phyloP scores from a whole-genome alignment of 2,113 vertebrate species.

The Steatornis caripensis region DNA sequence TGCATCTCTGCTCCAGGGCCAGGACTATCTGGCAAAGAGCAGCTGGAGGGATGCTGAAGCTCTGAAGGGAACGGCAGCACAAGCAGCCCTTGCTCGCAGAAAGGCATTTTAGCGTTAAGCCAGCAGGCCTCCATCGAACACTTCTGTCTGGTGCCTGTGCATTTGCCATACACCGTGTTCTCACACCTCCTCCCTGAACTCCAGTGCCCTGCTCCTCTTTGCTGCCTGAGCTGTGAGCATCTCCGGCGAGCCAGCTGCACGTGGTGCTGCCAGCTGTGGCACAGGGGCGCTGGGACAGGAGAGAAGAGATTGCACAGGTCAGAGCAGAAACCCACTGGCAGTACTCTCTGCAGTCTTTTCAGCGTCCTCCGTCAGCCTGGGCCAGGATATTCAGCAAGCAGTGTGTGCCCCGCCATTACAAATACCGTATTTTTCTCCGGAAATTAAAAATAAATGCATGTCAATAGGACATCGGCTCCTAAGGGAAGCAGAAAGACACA shows the following conservation, averaged over 20 bases:
- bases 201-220: background rate
- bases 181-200: background rate
- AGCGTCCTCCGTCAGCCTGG: background rate
- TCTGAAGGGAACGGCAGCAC: background rate
- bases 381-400: fast-evolving
- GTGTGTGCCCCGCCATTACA: background rate
- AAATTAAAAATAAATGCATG: background rate
- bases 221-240: background rate
- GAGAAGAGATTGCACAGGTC: background rate
- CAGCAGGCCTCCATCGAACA: fast-evolving
- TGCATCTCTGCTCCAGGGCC: background rate
- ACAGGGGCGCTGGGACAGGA: background rate
- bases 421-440: fast-evolving
- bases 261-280: background rate
- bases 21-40: background rate
- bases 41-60: background rate
- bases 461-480: background rate
- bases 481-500: background rate
- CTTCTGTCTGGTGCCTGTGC: fast-evolving
- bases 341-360: background rate
- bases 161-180: background rate
- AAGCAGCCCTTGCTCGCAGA: background rate
- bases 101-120: background rate
- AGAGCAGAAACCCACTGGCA: background rate
- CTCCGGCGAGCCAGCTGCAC: background rate